A percentile compares a stretch with the other conserved stretches of the same genome.
phyloP scores from a whole-genome alignment of 2,888 invertebrate species.

The Polyommatus iphigenia region DNA sequence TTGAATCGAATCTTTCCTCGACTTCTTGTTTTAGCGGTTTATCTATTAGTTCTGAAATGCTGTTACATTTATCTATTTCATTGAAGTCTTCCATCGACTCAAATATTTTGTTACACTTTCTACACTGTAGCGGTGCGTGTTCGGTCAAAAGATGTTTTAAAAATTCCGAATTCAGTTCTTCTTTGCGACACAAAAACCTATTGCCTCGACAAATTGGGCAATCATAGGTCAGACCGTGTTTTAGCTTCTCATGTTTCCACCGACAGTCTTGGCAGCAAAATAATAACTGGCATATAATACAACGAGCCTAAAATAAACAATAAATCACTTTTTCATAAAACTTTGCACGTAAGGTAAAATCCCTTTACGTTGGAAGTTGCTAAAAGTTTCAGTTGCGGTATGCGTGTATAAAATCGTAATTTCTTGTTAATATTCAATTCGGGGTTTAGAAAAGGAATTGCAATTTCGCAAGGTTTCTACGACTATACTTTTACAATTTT shows the following conservation, averaged over 20 bases:
- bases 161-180: conserved; percentile 18
- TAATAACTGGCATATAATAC: conserved; percentile 65
- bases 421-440: conserved; percentile 6
- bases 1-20: conserved; percentile 63
- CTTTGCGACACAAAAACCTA: conserved; percentile 54
- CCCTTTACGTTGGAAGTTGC: neutral
- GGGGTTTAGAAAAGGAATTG: neutral
- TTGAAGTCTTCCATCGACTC: conserved; percentile 63
- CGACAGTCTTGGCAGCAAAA: conserved; percentile 73
- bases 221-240: conserved; percentile 64
- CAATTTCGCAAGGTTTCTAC: neutral
- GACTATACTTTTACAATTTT: neutral
- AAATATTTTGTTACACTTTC: conserved; percentile 63
- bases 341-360: neutral
- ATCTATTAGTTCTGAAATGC: conserved; percentile 62
- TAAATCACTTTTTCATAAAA: conserved; percentile 5
- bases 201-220: conserved; percentile 66
- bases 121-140: conserved; percentile 67
- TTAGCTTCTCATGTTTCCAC: conserved; percentile 60
- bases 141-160: conserved; percentile 41
- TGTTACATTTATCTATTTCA: conserved; percentile 62
- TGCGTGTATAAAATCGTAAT: neutral
- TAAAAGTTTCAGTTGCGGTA: neutral
- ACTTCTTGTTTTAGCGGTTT: conserved; percentile 37
- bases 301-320: conserved; percentile 58